A percentile compares a stretch with the other conserved stretches of the same genome.
Evolutionary conservation across 2,888 invertebrate species (phyloP).

Genomic region (Idaea dimidiata): DNA sequence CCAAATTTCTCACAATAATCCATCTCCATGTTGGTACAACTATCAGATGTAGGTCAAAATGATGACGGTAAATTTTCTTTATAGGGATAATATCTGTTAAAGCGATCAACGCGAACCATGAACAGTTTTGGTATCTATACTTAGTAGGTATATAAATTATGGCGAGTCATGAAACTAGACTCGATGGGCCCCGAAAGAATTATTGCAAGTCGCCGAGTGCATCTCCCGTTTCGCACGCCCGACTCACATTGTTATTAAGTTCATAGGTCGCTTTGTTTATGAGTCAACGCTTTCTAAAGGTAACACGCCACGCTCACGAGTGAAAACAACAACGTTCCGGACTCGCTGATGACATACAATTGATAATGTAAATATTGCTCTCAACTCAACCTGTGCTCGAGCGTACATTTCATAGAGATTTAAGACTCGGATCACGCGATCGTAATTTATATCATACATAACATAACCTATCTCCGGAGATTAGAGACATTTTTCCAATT

Average conservation of each 20-base stretch:
- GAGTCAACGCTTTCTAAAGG: conserved; percentile 77
- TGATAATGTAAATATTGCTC: conserved; percentile 75
- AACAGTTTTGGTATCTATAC: conserved; percentile 56
- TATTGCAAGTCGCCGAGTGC: conserved; percentile 70
- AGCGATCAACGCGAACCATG: conserved; percentile 54
- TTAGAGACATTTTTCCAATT: conserved; percentile 16
- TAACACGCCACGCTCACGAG: conserved; percentile 69
- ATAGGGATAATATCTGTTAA: conserved; percentile 56
- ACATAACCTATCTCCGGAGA: conserved; percentile 17
- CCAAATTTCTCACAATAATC: conserved; percentile 48
- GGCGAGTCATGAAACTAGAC: conserved; percentile 60
- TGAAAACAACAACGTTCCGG: conserved; percentile 72
- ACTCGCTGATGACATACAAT: conserved; percentile 74
- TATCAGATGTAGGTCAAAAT: conserved; percentile 63
- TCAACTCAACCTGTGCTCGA: conserved; percentile 61
- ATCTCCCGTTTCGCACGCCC: conserved; percentile 79
- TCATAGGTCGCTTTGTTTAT: conserved; percentile 79
- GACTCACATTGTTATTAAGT: conserved; percentile 78
- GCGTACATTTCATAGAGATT: conserved; percentile 53
- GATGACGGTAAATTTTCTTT: conserved; percentile 57
- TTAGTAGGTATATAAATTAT: conserved; percentile 53
- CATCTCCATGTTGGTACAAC: conserved; percentile 54
- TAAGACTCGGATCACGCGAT: conserved; percentile 35
- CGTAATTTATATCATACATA: conserved; percentile 26
- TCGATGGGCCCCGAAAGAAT: conserved; percentile 68